Conservation (phyloP, 2,888 invertebrate species). For the Drosophila neonasuta region DNA sequence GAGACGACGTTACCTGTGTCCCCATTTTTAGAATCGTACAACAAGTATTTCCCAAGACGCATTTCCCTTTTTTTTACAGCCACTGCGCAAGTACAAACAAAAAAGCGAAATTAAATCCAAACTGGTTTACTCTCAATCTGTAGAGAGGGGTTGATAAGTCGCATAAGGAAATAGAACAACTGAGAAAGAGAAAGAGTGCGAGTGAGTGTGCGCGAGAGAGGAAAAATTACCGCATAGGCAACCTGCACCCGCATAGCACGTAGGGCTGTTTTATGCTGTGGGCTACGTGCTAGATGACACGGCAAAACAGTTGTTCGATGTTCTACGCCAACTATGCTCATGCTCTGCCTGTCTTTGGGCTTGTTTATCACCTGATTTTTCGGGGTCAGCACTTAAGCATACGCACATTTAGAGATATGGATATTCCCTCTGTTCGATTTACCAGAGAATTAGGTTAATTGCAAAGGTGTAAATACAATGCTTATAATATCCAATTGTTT, state of each 20-base stretch:
- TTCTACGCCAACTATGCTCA: neutral
- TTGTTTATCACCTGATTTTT: slow-evolving; percentile 43
- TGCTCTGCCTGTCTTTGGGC: slow-evolving; percentile 2
- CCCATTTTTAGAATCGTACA: slow-evolving; percentile 10
- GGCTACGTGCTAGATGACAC: slow-evolving; percentile 72
- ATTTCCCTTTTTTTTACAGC: slow-evolving; percentile 42
- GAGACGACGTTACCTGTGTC: slow-evolving; percentile 24
- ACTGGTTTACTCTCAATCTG: slow-evolving; percentile 44
- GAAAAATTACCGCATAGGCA: slow-evolving; percentile 20
- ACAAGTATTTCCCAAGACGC: slow-evolving; percentile 54
- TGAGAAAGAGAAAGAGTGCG: slow-evolving; percentile 14
- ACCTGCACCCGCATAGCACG: slow-evolving; percentile 60
- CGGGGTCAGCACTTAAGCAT: slow-evolving; percentile 54
- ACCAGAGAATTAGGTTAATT: slow-evolving; percentile 47
- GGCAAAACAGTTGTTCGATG: slow-evolving; percentile 33
- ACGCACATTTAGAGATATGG: slow-evolving; percentile 23
- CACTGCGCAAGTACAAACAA: slow-evolving; percentile 67
- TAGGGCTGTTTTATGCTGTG: slow-evolving; percentile 50
- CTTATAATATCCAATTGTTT: neutral
- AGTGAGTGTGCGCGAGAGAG: slow-evolving; percentile 3
- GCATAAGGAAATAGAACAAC: neutral
- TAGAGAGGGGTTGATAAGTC: slow-evolving; percentile 47
- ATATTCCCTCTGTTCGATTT: slow-evolving; percentile 1
- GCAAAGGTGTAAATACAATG: slow-evolving; percentile 6
- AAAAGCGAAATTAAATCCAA: slow-evolving; percentile 33